Evolutionary conservation across 2,888 invertebrate genomes (phyloP).

Genomic region (Erannis defoliaria): DNA sequence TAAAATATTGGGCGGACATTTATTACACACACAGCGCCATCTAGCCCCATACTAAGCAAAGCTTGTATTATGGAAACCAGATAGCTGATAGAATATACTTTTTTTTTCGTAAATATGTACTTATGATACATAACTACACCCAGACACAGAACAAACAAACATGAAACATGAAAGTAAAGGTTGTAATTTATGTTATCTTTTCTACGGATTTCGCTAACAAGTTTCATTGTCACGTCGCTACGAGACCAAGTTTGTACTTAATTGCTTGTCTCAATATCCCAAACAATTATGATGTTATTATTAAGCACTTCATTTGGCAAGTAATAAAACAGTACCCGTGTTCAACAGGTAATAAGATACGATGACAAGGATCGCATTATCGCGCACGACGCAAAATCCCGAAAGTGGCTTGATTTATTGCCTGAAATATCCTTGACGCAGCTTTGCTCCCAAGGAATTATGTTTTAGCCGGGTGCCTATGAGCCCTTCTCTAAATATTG

Average conservation of each 20-base stretch:
- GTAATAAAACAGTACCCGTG: conserved; percentile 62
- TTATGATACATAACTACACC: no score
- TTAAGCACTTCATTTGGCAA: conserved; percentile 51
- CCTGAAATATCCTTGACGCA: conserved; percentile 65
- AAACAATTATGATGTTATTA: conserved; percentile 37
- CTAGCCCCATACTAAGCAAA: no score
- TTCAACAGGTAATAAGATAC: conserved; percentile 77
- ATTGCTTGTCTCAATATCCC: conserved; percentile 29
- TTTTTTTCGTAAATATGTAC: no score
- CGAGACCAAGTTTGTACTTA: conserved; percentile 24
- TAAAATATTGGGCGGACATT: no score
- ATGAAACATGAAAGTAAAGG: no score
- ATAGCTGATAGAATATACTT: no score
- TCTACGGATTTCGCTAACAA: conserved; percentile 9
- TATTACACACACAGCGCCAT: no score
- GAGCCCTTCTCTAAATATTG: conserved; percentile 43
- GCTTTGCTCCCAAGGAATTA: conserved; percentile 56
- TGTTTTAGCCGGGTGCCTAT: conserved; percentile 55
- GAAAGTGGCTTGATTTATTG: conserved; percentile 72
- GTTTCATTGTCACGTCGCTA: conserved; percentile 16
- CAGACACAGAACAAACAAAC: no score
- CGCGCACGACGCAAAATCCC: conserved; percentile 67
- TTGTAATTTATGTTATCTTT: no score
- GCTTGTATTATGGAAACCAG: no score
- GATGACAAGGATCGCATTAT: conserved; percentile 74